These are phyloP conservation scores for Rotaria magnacalcarata DNA, from an alignment of 2,888 invertebrate species.

Conservation along the genomic window DNA sequence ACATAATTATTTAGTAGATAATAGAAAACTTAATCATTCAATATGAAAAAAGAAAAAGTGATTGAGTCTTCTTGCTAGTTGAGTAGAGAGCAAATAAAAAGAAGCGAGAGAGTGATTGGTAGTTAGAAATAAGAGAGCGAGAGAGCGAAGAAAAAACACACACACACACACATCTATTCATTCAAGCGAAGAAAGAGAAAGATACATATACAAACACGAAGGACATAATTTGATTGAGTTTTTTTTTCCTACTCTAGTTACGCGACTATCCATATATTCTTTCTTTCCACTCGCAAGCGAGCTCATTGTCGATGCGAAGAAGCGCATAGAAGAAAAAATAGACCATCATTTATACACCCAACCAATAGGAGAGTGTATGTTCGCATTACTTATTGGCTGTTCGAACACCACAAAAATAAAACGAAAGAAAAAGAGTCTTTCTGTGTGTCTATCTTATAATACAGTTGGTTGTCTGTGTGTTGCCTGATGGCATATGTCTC, in stretches of 20 bases:
- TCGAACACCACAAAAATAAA: not conserved
- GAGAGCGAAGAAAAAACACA: not conserved
- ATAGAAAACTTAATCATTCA: not conserved
- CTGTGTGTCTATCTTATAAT: not conserved
- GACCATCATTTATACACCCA: not conserved
- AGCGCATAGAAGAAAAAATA: slow-evolving; percentile 1
- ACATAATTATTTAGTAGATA: slow-evolving; percentile 28
- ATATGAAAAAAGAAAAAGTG: slow-evolving; percentile 14
- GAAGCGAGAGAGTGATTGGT: not conserved
- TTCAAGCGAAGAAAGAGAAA: not conserved
- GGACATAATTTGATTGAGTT: slow-evolving; percentile 29
- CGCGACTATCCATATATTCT: not conserved
- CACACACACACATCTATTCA: not conserved
- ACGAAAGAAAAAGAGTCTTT: not conserved
- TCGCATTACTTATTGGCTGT: not conserved
- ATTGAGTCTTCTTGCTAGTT: not conserved
- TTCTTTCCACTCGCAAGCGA: not conserved
- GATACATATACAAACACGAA: not conserved
- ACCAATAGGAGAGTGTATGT: not conserved
- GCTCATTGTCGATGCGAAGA: not conserved
- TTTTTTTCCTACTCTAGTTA: not conserved
- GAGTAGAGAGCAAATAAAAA: not conserved
- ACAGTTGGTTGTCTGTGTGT: not conserved
- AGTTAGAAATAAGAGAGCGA: not conserved
- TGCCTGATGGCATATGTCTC: not conserved